Evolutionary conservation across 2,888 invertebrate genomes (phyloP).

Genomic region (Conchocele bisecta): DNA sequence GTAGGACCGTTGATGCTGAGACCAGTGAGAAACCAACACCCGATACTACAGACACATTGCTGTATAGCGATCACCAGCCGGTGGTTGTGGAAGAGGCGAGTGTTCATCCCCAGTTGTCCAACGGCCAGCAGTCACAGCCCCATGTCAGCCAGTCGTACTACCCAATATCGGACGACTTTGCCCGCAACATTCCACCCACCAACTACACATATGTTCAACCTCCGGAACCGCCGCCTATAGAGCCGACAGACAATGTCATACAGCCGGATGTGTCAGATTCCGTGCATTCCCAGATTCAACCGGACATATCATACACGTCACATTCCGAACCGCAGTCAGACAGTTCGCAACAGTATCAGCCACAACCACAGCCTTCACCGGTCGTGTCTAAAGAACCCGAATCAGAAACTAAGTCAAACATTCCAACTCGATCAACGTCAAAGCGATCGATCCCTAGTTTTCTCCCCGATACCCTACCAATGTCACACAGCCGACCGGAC

Average conservation of each 20-base stretch:
- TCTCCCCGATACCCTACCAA: constrained; percentile 46
- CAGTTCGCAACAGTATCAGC: background rate
- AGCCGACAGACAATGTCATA: no score
- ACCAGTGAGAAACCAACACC: background rate
- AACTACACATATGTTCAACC: no score
- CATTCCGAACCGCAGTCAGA: no score
- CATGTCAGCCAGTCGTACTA: constrained; percentile 61
- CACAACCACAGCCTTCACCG: background rate
- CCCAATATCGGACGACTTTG: constrained; percentile 53
- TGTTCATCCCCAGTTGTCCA: background rate
- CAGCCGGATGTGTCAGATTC: background rate
- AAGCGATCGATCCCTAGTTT: background rate
- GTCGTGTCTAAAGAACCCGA: no score
- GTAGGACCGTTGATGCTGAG: constrained; percentile 24
- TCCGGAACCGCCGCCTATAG: no score
- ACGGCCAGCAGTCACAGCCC: constrained; percentile 28
- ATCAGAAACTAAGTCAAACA: background rate
- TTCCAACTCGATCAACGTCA: background rate
- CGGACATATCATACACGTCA: no score
- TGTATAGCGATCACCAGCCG: background rate
- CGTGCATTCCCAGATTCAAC: background rate
- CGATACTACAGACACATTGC: background rate
- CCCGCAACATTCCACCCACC: constrained; percentile 44
- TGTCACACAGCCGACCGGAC: constrained; percentile 41
- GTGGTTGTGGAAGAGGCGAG: no score